Base-by-base conservation (phyloP, 2,888 invertebrate species). In the Thumatha senex region DNA sequence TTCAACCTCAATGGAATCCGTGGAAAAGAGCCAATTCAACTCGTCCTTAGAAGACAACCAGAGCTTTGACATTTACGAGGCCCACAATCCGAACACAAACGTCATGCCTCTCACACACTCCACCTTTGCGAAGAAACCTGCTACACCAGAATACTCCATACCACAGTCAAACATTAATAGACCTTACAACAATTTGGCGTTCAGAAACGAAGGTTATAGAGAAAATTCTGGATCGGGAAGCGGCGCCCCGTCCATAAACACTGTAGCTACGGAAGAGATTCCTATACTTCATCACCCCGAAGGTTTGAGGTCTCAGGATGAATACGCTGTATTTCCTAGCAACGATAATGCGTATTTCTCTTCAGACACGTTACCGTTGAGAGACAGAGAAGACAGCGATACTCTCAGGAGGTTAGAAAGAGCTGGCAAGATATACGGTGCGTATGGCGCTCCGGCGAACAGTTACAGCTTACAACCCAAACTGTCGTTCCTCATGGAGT, bases 11-110 rank as follows among this genome's bases (percentile, higher is more conserved):
- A 93, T 97, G 64, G 97, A 98, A 77, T 97, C 97, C 0, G 97
- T 98, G 94, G 97, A 97, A 76, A 98, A 98, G 74, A 97, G 97
- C 24, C 96, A 96, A 45, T 94, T 97, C 71, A 96, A 96, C 74
- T 97, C 97, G 0, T 95, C 96, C 0, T 90, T 95, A 59, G 96
- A 96, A 70, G 96, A 96, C 74, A 96, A 94, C 61, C 96, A 96
- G 64, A 96, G 96, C 71, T 95, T 94, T 71, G 97, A 97, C 73
- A 95, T 96, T 4, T 97, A 96, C 80, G 97, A 97, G 68, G 95
- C 96, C 0, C 95, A 96, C 74, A 95, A 96, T 82, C 95, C 96
- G 15, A 91, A 86, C 61, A 72, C 86, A 0, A 89, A 89, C 58
- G 67, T 89, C 0, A 82, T 91, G 61, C 89, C 85, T 2, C 67